Percentiles rank a stretch among this genome's conserved stretches.
phyloP scores from a whole-genome alignment of 2,113 vertebrate species.

The Hypanus sabinus region DNA sequence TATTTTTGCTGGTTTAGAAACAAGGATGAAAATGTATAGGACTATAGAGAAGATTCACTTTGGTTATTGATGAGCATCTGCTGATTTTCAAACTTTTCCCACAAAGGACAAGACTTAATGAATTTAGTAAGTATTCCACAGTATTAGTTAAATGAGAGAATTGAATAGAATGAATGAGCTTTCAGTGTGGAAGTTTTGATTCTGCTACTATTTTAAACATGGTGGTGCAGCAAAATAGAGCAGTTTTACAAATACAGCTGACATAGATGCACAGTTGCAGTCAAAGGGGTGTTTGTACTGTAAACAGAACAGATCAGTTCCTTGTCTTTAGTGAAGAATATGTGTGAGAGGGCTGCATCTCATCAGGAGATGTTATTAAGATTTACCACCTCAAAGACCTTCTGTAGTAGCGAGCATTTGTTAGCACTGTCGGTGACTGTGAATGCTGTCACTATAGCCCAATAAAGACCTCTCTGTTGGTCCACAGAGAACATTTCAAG shows the following conservation, averaged over 20 bases:
- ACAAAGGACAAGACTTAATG: neutral
- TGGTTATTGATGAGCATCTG: neutral
- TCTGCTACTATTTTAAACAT: neutral
- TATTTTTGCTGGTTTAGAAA: neutral
- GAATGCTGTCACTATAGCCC: neutral
- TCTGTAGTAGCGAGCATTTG: neutral
- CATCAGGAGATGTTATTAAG: neutral
- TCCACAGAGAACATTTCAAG: neutral
- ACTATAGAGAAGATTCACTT: neutral
- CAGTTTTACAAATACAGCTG: neutral
- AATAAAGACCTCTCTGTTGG: neutral
- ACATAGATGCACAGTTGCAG: neutral
- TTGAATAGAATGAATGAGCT: neutral
- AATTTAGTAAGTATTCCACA: neutral
- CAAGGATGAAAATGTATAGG: neutral
- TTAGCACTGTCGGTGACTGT: neutral
- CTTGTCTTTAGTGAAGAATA: neutral
- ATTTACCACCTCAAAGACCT: neutral
- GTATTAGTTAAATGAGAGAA: neutral
- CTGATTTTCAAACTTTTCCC: neutral
- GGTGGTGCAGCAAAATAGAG: neutral
- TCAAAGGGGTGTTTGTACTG: neutral
- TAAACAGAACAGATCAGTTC: neutral
- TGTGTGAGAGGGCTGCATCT: neutral
- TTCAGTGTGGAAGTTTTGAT: neutral